phyloP scores from a whole-genome alignment of 1,140 invertebrate species.

The Atopsyche davidsoni region DNA sequence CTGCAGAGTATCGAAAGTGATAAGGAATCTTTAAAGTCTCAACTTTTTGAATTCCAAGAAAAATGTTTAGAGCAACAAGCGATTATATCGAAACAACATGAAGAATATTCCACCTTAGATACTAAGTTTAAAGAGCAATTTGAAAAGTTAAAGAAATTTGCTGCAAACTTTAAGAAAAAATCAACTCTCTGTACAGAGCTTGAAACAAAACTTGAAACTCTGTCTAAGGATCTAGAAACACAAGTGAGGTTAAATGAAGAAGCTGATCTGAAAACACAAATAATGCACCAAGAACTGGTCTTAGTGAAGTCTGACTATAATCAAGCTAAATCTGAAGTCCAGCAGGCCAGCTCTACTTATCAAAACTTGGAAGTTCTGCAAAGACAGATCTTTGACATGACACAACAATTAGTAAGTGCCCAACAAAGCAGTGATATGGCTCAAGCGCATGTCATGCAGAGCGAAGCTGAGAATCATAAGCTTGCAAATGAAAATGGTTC shows the following conservation, averaged over 20 bases:
- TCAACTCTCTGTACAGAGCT: conserved; percentile 55
- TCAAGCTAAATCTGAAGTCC: conserved; percentile 16
- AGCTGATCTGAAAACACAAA: not conserved
- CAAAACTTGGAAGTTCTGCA: conserved; percentile 3
- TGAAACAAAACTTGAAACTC: conserved; percentile 48
- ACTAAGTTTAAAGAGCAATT: conserved; percentile 46
- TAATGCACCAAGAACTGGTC: conserved; percentile 11
- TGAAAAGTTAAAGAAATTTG: conserved; percentile 72
- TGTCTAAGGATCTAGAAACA: conserved; percentile 34
- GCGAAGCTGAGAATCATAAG: not conserved
- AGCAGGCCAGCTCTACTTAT: too few relatives aligned
- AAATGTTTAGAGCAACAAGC: conserved; percentile 35
- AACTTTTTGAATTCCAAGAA: conserved; percentile 34
- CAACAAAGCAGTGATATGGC: not conserved
- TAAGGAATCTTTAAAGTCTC: conserved; percentile 30
- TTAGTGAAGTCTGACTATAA: conserved; percentile 13
- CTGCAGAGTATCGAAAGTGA: conserved; percentile 40
- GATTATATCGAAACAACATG: conserved; percentile 40
- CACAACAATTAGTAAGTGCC: conserved; percentile 1
- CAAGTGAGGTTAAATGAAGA: conserved; percentile 25
- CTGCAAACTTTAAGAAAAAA: conserved; percentile 68
- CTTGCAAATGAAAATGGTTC: not conserved
- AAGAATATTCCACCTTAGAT: conserved; percentile 14
- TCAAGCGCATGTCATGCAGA: conserved; percentile 8
- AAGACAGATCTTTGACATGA: conserved; percentile 5